Conservation (phyloP, 1,140 invertebrate species). For the Nixonia krombeini region DNA sequence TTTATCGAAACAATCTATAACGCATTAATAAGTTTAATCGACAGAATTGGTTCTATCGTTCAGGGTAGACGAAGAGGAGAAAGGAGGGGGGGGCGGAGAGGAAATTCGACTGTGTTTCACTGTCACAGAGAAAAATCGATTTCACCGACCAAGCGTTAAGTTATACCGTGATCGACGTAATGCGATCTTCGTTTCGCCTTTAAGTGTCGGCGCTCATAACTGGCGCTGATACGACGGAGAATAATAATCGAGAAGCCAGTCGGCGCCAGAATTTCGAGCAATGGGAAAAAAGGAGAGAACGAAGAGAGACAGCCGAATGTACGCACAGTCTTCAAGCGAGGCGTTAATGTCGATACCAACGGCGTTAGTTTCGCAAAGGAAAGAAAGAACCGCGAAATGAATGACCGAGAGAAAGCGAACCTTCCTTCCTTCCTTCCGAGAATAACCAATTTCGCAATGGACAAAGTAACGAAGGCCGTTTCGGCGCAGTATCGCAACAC, state of each 20-base stretch:
- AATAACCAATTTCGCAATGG: too few species aligned
- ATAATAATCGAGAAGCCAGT: constrained; percentile 16
- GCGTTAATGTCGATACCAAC: constrained; percentile 42
- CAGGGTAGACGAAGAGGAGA: too few species aligned
- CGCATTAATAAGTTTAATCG: too few species aligned
- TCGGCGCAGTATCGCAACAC: too few species aligned
- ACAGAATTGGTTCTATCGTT: too few species aligned
- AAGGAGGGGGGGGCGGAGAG: too few species aligned
- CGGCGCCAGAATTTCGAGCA: constrained; percentile 2
- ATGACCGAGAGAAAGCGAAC: too few species aligned
- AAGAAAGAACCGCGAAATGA: constrained; percentile 7
- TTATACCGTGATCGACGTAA: constrained; percentile 19
- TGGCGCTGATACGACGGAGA: constrained; percentile 7
- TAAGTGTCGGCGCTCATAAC: constrained; percentile 1
- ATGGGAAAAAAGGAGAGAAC: constrained; percentile 9
- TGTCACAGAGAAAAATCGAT: constrained; percentile 13
- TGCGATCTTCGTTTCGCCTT: constrained; percentile 27
- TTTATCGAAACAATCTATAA: too few species aligned
- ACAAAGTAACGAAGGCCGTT: too few species aligned
- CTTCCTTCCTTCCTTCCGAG: too few species aligned
- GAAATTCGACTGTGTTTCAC: too few species aligned
- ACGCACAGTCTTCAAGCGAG: constrained; percentile 25
- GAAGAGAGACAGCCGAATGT: constrained; percentile 5
- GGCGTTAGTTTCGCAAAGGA: constrained; percentile 15
- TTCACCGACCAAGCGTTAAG: constrained; percentile 12